Evolutionary conservation across 2,888 invertebrate genomes (phyloP).

Genomic region (Eristalis pertinax): DNA sequence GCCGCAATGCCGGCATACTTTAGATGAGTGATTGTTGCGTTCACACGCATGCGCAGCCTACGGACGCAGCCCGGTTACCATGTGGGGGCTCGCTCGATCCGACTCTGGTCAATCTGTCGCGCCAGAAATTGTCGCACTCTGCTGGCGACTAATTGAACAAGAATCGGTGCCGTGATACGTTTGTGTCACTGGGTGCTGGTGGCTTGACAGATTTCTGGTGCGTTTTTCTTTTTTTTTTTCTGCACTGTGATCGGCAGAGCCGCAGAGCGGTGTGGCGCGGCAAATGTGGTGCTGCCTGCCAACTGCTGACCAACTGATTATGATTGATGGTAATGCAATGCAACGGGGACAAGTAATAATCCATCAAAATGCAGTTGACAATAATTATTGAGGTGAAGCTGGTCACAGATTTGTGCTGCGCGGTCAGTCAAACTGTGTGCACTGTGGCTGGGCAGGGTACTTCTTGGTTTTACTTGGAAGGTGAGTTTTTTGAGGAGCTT

Average conservation of each 20-base stretch:
- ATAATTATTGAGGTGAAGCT: conserved; percentile 69
- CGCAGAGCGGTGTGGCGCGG: not conserved
- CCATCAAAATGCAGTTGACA: conserved; percentile 70
- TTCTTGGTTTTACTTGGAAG: conserved; percentile 55
- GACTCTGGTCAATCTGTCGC: conserved; percentile 18
- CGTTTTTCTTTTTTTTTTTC: no score
- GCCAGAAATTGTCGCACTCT: conserved; percentile 14
- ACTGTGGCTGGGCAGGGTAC: conserved; percentile 25
- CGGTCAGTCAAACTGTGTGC: conserved; percentile 40
- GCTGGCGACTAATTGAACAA: conserved; percentile 59
- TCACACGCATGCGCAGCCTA: conserved; percentile 43
- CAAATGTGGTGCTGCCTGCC: conserved; percentile 8
- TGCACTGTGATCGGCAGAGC: not conserved
- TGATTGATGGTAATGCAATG: conserved; percentile 71
- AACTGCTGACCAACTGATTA: conserved; percentile 54
- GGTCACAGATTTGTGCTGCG: conserved; percentile 35
- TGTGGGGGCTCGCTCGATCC: not conserved
- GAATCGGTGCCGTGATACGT: conserved; percentile 60
- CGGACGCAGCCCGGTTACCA: not conserved
- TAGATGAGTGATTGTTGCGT: conserved; percentile 71
- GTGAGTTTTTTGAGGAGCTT: not conserved
- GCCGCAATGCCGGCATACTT: conserved; percentile 54
- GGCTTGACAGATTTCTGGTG: conserved; percentile 31
- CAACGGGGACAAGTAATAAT: conserved; percentile 70
- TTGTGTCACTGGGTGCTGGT: conserved; percentile 28